Percentiles rank a stretch among this genome's conserved stretches.
These are phyloP conservation scores for Struthio camelus DNA, from an alignment of 2,113 vertebrate species.

Conservation along the genomic window DNA sequence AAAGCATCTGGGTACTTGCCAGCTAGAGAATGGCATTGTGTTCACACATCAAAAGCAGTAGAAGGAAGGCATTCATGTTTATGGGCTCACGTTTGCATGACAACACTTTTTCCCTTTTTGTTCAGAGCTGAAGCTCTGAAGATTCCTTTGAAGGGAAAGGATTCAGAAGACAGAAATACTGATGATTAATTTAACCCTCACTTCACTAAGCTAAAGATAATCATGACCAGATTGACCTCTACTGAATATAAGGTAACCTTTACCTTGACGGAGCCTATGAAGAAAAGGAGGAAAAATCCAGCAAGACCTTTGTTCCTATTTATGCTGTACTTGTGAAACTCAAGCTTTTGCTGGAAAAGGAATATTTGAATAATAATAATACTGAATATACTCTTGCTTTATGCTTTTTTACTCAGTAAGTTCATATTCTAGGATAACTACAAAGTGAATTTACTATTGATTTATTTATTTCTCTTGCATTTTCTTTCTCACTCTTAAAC, in stretches of 20 bases:
- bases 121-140: conserved; percentile 7
- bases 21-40: conserved; percentile 48
- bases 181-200: neutral
- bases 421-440: neutral
- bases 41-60: conserved; percentile 56
- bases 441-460: neutral
- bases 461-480: neutral
- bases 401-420: neutral
- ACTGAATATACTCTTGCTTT: neutral
- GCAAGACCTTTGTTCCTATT: neutral
- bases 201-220: neutral
- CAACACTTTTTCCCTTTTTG: neutral
- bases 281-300: neutral
- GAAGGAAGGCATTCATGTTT: conserved; percentile 41
- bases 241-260: neutral
- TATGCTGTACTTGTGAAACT: neutral
- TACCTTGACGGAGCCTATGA: neutral
- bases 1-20: conserved; percentile 55
- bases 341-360: neutral
- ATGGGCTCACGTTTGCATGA: conserved; percentile 6
- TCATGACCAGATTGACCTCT: neutral
- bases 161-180: neutral
- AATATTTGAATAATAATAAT: neutral
- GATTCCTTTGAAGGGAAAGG: conserved; percentile 36
- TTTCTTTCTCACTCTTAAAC: neutral